Evolutionary conservation across 1,140 invertebrate genomes (phyloP).

Genomic region (Platyscapa corneri): DNA sequence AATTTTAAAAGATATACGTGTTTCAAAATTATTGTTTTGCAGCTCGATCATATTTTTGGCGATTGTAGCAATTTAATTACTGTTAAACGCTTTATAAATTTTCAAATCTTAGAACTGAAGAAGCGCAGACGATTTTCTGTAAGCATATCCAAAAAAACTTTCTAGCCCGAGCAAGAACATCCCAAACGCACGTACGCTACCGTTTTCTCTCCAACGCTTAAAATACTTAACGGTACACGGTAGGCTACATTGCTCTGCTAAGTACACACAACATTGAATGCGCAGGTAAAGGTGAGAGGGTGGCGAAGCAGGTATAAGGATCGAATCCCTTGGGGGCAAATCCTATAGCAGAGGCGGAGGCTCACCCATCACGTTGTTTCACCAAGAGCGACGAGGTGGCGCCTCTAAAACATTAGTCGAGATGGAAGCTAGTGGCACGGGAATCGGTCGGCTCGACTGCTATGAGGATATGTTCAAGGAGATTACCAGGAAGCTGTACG

Average conservation of each 20-base stretch:
- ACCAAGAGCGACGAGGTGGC: constrained; percentile 42
- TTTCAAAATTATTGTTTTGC: no score
- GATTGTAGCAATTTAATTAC: no score
- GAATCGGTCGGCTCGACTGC: constrained; percentile 76
- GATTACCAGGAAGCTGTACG: constrained; percentile 92
- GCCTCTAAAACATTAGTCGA: constrained; percentile 37
- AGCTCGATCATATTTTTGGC: no score
- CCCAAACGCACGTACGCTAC: background rate
- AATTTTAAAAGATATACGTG: no score
- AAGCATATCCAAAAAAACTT: background rate
- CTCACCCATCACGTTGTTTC: constrained; percentile 6
- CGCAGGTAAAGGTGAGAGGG: constrained; percentile 57
- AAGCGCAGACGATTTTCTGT: background rate
- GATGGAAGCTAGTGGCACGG: constrained; percentile 74
- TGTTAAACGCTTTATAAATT: no score
- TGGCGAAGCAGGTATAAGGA: constrained; percentile 35
- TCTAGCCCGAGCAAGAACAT: background rate
- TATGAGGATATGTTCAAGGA: constrained; percentile 89
- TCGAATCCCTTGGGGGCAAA: background rate
- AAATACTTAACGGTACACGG: background rate
- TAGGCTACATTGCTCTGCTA: background rate
- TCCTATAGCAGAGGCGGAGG: background rate
- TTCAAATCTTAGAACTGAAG: no score
- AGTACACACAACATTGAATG: constrained; percentile 33
- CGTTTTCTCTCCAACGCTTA: background rate